Conservation (phyloP, 2,888 invertebrate genomes). For the Antitype chi region DNA sequence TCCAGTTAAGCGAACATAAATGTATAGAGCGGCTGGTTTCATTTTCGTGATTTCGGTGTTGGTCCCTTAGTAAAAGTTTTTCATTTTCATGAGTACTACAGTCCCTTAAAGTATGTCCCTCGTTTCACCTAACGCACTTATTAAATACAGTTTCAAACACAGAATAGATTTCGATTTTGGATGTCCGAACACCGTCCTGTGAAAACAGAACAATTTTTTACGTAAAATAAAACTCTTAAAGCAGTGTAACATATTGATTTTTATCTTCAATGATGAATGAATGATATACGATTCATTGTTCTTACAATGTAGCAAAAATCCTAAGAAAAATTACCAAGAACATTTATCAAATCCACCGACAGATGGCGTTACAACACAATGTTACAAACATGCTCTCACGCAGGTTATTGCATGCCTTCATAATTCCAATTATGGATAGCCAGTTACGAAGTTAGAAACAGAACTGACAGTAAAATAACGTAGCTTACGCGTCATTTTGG, state of each 20-base stretch:
- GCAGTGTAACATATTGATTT: background rate
- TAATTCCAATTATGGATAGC: slow-evolving; percentile 32
- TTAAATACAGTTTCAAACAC: background rate
- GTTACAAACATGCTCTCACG: slow-evolving; percentile 24
- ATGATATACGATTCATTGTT: background rate
- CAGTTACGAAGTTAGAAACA: slow-evolving; percentile 48
- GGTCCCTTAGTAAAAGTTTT: too few relatives aligned
- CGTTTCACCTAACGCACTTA: too few relatives aligned
- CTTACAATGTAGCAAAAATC: background rate
- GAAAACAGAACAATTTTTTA: background rate
- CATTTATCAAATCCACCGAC: slow-evolving; percentile 15
- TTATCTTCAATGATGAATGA: background rate
- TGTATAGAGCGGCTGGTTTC: too few relatives aligned
- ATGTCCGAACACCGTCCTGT: background rate
- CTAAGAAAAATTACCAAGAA: background rate
- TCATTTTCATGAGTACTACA: too few relatives aligned
- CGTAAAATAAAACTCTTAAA: background rate
- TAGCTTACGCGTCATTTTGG: slow-evolving; percentile 41
- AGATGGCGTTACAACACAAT: slow-evolving; percentile 43
- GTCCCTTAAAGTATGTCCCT: too few relatives aligned
- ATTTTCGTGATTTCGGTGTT: too few relatives aligned
- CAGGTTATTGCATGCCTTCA: slow-evolving; percentile 31
- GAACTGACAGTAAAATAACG: slow-evolving; percentile 49
- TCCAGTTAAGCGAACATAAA: too few relatives aligned
- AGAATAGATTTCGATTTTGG: background rate